Percentiles rank a stretch among this genome's conserved stretches.
Evolutionary conservation across 2,113 vertebrate genomes (phyloP).

Genomic region (Cygnus atratus): DNA sequence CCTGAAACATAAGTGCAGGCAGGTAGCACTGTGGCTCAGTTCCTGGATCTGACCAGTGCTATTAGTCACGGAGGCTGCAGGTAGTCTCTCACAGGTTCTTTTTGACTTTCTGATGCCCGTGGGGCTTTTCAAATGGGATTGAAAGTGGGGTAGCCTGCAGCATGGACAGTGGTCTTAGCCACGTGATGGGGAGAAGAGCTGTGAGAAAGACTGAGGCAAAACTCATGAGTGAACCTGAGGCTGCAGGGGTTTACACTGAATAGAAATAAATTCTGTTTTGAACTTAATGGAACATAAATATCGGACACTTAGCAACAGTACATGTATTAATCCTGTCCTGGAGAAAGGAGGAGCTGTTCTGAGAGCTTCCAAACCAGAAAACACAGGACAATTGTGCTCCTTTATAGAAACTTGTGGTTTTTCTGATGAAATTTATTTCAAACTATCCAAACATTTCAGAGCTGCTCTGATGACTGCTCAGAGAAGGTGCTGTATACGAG

Average conservation of each 20-base stretch:
- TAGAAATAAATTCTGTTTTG: conserved; percentile 17
- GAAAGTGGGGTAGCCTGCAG: neutral
- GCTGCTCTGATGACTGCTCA: neutral
- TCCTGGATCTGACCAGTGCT: neutral
- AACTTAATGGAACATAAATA: conserved; percentile 37
- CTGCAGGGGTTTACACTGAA: neutral
- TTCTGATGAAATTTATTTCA: conserved; percentile 63
- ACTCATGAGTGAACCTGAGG: neutral
- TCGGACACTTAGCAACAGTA: conserved; percentile 4
- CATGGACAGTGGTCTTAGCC: neutral
- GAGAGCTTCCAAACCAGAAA: conserved; percentile 20
- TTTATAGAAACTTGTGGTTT: conserved; percentile 64
- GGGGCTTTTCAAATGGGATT: neutral
- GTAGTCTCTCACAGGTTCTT: neutral
- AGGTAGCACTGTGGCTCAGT: neutral
- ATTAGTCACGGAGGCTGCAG: neutral
- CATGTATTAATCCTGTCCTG: conserved; percentile 33
- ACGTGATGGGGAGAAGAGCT: neutral
- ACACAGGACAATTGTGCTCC: conserved; percentile 62
- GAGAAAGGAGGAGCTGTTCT: conserved; percentile 63
- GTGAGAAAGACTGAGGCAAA: neutral
- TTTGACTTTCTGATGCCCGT: neutral
- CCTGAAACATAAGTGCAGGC: neutral
- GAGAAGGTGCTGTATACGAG: neutral
- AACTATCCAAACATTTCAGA: conserved; percentile 49